Evolutionary conservation across 2,888 invertebrate genomes (phyloP).

Genomic region (Galeopsomyia nigrocyanea): DNA sequence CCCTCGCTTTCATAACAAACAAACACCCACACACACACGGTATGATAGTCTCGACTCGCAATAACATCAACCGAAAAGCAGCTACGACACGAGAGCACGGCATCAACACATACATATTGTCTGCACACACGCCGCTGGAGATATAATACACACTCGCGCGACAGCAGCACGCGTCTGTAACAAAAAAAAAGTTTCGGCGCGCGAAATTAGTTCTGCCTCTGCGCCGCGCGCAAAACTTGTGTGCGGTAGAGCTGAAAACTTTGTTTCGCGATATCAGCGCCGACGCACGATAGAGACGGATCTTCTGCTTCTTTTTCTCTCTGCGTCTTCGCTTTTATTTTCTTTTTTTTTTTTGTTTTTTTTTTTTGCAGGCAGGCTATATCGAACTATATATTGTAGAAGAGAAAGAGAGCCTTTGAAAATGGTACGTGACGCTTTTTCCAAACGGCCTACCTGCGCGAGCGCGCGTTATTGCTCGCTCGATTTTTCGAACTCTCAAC

Average conservation of each 20-base stretch:
- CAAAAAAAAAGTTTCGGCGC: too few relatives aligned
- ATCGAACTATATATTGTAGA: neutral
- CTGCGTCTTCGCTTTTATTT: neutral
- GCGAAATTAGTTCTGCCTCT: too few relatives aligned
- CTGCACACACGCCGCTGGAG: too few relatives aligned
- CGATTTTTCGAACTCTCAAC: conserved; percentile 12
- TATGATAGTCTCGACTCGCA: too few relatives aligned
- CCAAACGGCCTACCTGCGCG: neutral
- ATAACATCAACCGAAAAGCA: too few relatives aligned
- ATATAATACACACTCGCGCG: too few relatives aligned
- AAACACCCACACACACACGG: too few relatives aligned
- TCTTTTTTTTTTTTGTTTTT: neutral
- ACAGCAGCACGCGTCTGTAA: too few relatives aligned
- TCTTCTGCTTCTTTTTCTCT: conserved; percentile 16
- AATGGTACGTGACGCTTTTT: conserved; percentile 43
- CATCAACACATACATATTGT: too few relatives aligned
- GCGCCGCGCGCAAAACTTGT: too few relatives aligned
- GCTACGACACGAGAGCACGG: too few relatives aligned
- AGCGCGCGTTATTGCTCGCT: neutral
- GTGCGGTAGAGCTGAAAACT: conserved; percentile 22
- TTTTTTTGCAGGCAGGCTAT: neutral
- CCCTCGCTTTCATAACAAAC: too few relatives aligned
- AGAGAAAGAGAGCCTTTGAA: conserved; percentile 26
- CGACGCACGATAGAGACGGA: conserved; percentile 26
- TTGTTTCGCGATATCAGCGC: conserved; percentile 27